These are phyloP conservation scores for Heteromyza rotundicornis DNA, from an alignment of 2,888 invertebrate genomes.

Conservation along the genomic window DNA sequence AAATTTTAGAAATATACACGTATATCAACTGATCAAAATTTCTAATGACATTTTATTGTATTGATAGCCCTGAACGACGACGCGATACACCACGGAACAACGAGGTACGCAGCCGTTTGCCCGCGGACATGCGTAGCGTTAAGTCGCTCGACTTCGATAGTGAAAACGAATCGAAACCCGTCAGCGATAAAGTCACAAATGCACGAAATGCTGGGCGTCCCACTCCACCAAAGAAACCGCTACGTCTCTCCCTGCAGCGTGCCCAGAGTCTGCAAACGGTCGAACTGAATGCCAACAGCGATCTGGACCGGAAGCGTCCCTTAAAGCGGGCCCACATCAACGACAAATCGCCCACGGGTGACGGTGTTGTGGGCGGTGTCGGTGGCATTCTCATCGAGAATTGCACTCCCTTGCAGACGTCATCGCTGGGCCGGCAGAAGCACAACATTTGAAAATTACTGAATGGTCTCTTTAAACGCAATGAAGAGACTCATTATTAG, in stretches of 20 bases:
- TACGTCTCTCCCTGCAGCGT: conserved; percentile 81
- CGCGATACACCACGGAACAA: conserved; percentile 44
- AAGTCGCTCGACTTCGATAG: conserved; percentile 80
- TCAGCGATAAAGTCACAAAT: conserved; percentile 67
- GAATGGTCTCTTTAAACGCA: conserved; percentile 31
- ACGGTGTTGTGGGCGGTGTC: conserved; percentile 32
- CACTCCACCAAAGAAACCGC: conserved; percentile 84
- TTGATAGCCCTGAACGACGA: conserved; percentile 48
- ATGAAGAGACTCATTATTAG: conserved; percentile 26
- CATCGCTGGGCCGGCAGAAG: conserved; percentile 58
- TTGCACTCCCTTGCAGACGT: conserved; percentile 54
- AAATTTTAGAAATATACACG: conserved; percentile 24
- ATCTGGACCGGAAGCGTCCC: conserved; percentile 57
- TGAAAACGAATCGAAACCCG: conserved; percentile 66
- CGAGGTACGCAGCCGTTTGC: conserved; percentile 43
- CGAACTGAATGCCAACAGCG: conserved; percentile 50
- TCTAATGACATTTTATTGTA: not conserved
- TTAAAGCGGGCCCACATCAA: conserved; percentile 58
- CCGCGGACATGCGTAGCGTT: conserved; percentile 66
- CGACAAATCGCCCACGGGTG: conserved; percentile 33
- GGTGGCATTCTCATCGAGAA: conserved; percentile 50
- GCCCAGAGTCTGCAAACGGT: conserved; percentile 83
- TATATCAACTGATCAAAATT: not conserved
- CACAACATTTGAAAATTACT: conserved; percentile 54
- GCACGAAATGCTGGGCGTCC: conserved; percentile 70